These are phyloP conservation scores for Cephus runcator DNA, from an alignment of 2,888 invertebrate species.

Conservation along the genomic window DNA sequence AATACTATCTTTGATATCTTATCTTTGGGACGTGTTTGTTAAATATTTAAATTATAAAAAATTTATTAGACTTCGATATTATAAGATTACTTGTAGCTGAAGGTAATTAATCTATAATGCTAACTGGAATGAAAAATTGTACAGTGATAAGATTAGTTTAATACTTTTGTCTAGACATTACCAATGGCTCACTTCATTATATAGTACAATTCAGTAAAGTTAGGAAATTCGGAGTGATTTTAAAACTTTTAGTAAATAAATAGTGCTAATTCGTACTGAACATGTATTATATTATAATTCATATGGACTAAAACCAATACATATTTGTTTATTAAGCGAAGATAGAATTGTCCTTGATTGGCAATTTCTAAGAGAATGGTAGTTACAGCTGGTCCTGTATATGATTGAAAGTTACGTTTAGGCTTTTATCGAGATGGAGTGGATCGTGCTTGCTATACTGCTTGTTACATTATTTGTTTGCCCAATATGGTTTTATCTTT, in stretches of 20 bases:
- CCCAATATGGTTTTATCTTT: slow-evolving; percentile 23
- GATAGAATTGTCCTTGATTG: neutral
- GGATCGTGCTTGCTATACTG: slow-evolving; percentile 11
- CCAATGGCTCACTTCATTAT: neutral
- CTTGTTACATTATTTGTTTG: slow-evolving; percentile 19
- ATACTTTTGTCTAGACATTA: too few species aligned
- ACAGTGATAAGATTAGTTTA: neutral
- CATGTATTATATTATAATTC: neutral
- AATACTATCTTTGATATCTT: neutral
- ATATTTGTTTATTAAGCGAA: neutral
- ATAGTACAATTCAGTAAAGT: neutral
- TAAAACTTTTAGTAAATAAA: neutral
- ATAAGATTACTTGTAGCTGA: too few species aligned
- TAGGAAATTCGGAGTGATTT: neutral
- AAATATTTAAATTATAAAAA: neutral
- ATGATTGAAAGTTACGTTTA: neutral
- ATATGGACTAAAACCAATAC: neutral
- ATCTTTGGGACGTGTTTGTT: neutral
- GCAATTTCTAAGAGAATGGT: neutral
- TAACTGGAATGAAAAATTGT: neutral
- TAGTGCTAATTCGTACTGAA: neutral
- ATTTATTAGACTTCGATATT: neutral
- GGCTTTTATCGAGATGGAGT: neutral
- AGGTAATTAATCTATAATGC: neutral
- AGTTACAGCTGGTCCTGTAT: neutral